These are phyloP conservation scores for Turritopsis dohrnii DNA, from an alignment of 30 jellyfish, hydroid and myxozoan species.

Conservation along the genomic window DNA sequence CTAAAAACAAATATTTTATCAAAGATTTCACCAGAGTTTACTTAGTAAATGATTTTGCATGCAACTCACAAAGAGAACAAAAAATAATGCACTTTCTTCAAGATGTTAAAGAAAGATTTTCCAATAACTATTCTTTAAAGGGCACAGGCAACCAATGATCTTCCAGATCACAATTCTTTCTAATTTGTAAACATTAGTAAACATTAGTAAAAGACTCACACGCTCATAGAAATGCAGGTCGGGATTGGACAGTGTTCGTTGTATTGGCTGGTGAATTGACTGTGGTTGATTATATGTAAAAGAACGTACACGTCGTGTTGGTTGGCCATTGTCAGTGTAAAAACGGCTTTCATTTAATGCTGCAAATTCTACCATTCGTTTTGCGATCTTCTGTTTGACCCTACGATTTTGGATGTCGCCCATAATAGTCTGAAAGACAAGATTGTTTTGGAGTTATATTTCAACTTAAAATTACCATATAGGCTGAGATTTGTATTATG, in stretches of 20 bases:
- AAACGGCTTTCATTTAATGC: conserved; percentile 81
- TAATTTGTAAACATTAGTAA: too few species aligned
- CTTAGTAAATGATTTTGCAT: too few species aligned
- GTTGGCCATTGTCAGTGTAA: conserved; percentile 85
- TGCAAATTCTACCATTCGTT: conserved; percentile 50
- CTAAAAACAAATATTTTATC: neutral
- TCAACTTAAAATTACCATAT: too few species aligned
- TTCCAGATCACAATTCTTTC: too few species aligned
- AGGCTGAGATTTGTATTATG: too few species aligned
- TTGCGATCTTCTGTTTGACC: conserved; percentile 43
- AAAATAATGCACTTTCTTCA: too few species aligned
- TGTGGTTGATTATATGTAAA: neutral
- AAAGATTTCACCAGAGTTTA: neutral
- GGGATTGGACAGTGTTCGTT: conserved; percentile 22
- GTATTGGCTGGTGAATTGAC: neutral
- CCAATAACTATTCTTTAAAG: too few species aligned
- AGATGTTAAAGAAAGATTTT: too few species aligned
- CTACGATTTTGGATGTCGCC: neutral
- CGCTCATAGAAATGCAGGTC: neutral
- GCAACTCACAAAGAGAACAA: too few species aligned
- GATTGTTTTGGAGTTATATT: neutral
- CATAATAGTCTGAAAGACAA: neutral
- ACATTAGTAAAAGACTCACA: neutral
- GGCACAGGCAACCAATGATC: too few species aligned
- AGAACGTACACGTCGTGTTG: conserved; percentile 24